Evolutionary conservation across 2,113 vertebrate species (phyloP).

Genomic region (Oncorhynchus tshawytscha): DNA sequence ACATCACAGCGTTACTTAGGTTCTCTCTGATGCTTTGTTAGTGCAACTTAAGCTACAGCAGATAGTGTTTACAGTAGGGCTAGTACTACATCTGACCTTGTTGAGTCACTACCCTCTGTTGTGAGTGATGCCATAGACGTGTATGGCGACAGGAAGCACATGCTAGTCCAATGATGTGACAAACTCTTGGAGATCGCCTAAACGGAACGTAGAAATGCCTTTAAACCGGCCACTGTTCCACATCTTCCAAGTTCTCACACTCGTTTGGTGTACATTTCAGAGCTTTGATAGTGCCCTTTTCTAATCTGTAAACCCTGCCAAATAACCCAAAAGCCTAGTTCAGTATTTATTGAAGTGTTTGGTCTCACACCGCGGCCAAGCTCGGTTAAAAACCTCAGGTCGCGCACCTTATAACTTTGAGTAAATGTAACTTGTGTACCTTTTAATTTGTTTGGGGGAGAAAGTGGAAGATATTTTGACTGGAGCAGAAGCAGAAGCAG

Average conservation of each 20-base stretch:
- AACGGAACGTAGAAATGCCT: background rate
- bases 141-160: background rate
- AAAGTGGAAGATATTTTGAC: background rate
- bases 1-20: background rate
- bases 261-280: background rate
- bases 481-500: background rate
- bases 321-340: background rate
- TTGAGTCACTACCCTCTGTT: background rate
- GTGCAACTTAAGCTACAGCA: background rate
- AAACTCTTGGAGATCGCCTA: background rate
- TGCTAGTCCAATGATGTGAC: background rate
- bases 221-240: too few relatives aligned
- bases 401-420: background rate
- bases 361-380: background rate
- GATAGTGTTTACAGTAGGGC: background rate
- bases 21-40: background rate
- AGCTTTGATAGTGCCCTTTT: background rate
- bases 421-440: background rate
- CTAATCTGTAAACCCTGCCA: background rate
- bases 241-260: background rate
- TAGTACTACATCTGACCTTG: background rate
- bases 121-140: background rate
- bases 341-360: background rate
- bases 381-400: background rate
- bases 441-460: background rate